Conservation (phyloP, 2,797 vertebrate genomes). For the Crenichthys baileyi region DNA sequence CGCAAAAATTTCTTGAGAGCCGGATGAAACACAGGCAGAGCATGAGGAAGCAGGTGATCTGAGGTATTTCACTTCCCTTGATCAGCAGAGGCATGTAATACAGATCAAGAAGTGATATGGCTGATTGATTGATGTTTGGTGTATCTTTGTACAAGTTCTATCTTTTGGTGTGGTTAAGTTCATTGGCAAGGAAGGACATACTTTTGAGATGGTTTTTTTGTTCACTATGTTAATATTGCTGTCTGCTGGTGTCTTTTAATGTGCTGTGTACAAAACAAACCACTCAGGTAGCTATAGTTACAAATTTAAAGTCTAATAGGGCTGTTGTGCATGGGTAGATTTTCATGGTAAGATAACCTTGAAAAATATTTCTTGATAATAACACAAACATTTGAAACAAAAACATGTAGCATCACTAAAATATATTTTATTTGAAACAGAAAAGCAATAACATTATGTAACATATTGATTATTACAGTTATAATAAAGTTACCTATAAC, state of each 20-base stretch:
- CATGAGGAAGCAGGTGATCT: slow-evolving; percentile 64
- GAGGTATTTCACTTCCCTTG: slow-evolving; percentile 51
- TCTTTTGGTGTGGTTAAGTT: slow-evolving; percentile 14
- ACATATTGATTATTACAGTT: neutral
- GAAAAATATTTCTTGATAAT: neutral
- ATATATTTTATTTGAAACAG: neutral
- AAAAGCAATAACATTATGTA: neutral
- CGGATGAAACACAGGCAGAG: slow-evolving; percentile 39
- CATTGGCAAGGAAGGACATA: slow-evolving; percentile 19
- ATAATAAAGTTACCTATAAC: neutral
- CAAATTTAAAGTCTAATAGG: neutral
- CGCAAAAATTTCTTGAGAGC: slow-evolving; percentile 54
- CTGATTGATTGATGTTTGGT: slow-evolving; percentile 54
- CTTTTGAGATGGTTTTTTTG: slow-evolving; percentile 25
- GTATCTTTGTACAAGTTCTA: slow-evolving; percentile 16
- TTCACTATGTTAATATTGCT: neutral
- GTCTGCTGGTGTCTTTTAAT: neutral
- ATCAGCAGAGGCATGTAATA: slow-evolving; percentile 37
- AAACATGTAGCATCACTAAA: neutral
- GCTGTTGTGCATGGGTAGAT: neutral
- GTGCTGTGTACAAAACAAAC: neutral
- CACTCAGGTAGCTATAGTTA: neutral
- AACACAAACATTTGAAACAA: neutral
- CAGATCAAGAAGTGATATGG: slow-evolving; percentile 18
- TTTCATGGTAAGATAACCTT: neutral